phyloP scores from a whole-genome alignment of 1,140 invertebrate species.

The Ceratosolen fusciceps region DNA sequence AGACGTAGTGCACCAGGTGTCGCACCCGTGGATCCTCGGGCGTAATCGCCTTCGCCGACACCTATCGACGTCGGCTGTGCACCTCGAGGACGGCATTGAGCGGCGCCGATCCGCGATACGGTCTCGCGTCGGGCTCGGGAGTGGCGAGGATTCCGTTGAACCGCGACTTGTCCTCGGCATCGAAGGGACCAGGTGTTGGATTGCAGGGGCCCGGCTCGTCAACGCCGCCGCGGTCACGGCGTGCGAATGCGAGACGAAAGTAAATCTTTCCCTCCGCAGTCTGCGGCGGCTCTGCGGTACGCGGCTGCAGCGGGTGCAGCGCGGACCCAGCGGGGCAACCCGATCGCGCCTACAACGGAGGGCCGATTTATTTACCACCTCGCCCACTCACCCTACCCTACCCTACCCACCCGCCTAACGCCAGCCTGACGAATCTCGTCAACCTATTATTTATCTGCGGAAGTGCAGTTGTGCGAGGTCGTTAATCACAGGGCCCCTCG shows the following conservation, averaged over 20 bases:
- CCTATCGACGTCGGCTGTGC: background rate
- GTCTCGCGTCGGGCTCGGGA: background rate
- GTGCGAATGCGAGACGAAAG: conserved; percentile 62
- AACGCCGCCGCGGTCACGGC: conserved; percentile 27
- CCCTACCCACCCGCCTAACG: no score
- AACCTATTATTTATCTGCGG: background rate
- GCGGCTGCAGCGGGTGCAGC: background rate
- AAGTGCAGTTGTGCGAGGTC: background rate
- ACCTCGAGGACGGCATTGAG: conserved; percentile 2
- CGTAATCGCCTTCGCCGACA: background rate
- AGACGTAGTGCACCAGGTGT: background rate
- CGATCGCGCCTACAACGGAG: conserved; percentile 1
- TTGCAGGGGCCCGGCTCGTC: conserved; percentile 56
- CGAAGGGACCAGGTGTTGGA: conserved; percentile 61
- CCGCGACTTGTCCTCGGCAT: conserved; percentile 57
- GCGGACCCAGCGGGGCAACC: no score
- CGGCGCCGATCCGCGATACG: background rate
- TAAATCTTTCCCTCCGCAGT: conserved; percentile 57
- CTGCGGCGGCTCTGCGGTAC: conserved; percentile 32
- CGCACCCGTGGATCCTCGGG: background rate
- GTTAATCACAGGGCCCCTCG: background rate
- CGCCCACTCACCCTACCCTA: no score
- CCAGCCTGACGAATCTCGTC: no score
- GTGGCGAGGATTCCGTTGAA: conserved; percentile 52
- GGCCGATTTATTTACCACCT: background rate